Conservation (phyloP, 92 coral and sea anemone species). For the Siderastrea radians region DNA sequence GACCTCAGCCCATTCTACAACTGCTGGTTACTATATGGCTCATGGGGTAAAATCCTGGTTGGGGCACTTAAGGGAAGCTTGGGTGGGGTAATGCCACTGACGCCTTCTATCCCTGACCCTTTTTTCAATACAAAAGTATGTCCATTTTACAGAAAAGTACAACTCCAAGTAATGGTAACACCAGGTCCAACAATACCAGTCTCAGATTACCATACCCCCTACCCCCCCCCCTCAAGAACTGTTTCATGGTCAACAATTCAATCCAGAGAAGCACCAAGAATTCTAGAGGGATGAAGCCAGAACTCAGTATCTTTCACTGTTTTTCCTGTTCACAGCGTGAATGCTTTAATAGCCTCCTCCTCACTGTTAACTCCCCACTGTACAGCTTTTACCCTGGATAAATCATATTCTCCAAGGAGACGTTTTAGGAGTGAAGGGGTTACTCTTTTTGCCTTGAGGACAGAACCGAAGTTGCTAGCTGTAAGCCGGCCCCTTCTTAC, state of each 20-base stretch:
- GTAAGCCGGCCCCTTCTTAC: slow-evolving; percentile 45
- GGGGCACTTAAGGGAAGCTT: too few species aligned
- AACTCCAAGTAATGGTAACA: too few species aligned
- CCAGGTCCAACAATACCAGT: too few species aligned
- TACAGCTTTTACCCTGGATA: slow-evolving; percentile 53
- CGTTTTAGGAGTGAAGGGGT: slow-evolving; percentile 49
- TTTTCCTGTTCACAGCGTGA: slow-evolving; percentile 21
- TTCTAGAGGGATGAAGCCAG: slow-evolving; percentile 43
- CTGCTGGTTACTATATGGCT: too few species aligned
- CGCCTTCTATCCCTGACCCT: too few species aligned
- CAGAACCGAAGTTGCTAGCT: slow-evolving; percentile 59
- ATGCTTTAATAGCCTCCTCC: slow-evolving; percentile 49
- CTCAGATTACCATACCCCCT: too few species aligned
- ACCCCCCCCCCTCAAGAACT: slow-evolving; percentile 37
- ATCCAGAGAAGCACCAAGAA: slow-evolving; percentile 49
- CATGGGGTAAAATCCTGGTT: too few species aligned
- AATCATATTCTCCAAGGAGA: slow-evolving; percentile 51
- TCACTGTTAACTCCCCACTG: slow-evolving; percentile 55
- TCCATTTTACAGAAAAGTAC: too few species aligned
- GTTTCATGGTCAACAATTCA: slow-evolving; percentile 32
- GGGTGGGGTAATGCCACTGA: too few species aligned
- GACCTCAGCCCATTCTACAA: too few species aligned
- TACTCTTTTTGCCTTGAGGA: slow-evolving; percentile 50
- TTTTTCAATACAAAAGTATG: too few species aligned
- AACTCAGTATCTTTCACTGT: slow-evolving; percentile 34